Evolutionary conservation across 1,140 invertebrate species (phyloP).

Genomic region (Rhysida immarginata): DNA sequence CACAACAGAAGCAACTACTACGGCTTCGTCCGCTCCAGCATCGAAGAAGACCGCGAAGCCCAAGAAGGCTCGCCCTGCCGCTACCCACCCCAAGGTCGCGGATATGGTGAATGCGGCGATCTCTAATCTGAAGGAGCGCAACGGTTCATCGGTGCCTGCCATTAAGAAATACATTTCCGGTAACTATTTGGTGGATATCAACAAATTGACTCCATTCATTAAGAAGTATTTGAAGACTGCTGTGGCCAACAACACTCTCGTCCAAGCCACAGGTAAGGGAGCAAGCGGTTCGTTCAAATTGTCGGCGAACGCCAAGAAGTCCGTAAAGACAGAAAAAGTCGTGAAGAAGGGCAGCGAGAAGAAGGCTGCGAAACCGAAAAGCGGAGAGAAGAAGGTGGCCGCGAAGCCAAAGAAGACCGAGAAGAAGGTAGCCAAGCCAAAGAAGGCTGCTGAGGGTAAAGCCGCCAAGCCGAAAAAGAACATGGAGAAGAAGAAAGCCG

Average conservation of each 20-base stretch:
- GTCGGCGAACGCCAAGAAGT: slow-evolving; percentile 10
- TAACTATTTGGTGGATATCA: slow-evolving; percentile 38
- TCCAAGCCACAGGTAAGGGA: slow-evolving; percentile 20
- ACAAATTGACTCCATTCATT: slow-evolving; percentile 16
- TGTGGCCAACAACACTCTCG: slow-evolving; percentile 14
- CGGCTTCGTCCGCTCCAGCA: too few relatives aligned
- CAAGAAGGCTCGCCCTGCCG: slow-evolving; percentile 16
- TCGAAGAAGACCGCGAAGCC: slow-evolving; percentile 5
- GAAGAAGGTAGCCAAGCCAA: slow-evolving; percentile 3
- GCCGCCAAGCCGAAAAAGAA: too few relatives aligned
- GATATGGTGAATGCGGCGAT: slow-evolving; percentile 40
- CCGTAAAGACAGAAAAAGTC: slow-evolving; percentile 7
- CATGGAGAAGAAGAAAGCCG: too few relatives aligned
- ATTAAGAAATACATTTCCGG: slow-evolving; percentile 46
- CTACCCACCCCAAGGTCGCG: slow-evolving; percentile 25
- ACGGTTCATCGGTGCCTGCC: slow-evolving; percentile 41
- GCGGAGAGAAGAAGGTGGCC: neutral
- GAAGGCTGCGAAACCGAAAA: neutral
- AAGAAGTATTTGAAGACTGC: slow-evolving; percentile 18
- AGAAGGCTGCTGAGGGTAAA: slow-evolving; percentile 1
- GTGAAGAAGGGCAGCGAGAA: neutral
- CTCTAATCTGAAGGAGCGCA: slow-evolving; percentile 39
- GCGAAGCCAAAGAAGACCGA: too few relatives aligned
- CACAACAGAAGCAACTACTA: too few relatives aligned
- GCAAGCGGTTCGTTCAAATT: slow-evolving; percentile 20